phyloP scores from a whole-genome alignment of 2,113 vertebrate genomes.

The Pterocles orientalis region DNA sequence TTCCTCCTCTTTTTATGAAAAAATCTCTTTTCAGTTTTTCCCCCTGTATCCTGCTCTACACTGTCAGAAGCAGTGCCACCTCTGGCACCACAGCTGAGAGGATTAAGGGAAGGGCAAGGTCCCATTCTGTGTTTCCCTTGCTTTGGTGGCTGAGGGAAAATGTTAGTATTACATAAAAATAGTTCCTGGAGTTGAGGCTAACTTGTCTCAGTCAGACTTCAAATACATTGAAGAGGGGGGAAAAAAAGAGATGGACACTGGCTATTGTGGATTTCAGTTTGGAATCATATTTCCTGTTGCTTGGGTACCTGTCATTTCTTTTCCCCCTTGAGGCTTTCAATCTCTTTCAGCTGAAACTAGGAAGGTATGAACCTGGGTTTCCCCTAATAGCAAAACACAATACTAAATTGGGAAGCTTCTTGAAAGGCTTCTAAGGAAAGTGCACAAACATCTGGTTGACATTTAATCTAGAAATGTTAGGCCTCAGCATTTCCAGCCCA shows the following conservation, averaged over 20 bases:
- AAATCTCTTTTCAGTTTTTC: not conserved
- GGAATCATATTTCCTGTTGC: not conserved
- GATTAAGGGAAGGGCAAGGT: not conserved
- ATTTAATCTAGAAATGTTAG: slow-evolving; percentile 65
- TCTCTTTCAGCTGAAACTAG: not conserved
- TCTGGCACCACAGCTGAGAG: not conserved
- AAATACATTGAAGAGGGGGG: not conserved
- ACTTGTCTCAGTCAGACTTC: not conserved
- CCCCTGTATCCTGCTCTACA: not conserved
- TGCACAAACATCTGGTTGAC: slow-evolving; percentile 50
- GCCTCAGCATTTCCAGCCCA: slow-evolving; percentile 51
- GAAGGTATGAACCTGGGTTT: not conserved
- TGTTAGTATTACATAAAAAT: slow-evolving; percentile 9
- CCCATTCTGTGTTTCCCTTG: not conserved
- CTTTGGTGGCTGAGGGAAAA: not conserved
- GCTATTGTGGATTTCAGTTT: not conserved
- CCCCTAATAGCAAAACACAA: slow-evolving; percentile 21
- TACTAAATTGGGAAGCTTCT: not conserved
- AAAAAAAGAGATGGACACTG: not conserved
- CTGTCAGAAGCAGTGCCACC: not conserved
- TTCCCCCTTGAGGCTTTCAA: not conserved
- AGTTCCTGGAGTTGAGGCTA: not conserved
- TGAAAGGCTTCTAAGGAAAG: slow-evolving; percentile 23
- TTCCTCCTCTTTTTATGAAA: not conserved
- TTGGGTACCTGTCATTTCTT: not conserved